Evolutionary conservation across 2,797 vertebrate species (phyloP).

Genomic region (Clarias fuscus): DNA sequence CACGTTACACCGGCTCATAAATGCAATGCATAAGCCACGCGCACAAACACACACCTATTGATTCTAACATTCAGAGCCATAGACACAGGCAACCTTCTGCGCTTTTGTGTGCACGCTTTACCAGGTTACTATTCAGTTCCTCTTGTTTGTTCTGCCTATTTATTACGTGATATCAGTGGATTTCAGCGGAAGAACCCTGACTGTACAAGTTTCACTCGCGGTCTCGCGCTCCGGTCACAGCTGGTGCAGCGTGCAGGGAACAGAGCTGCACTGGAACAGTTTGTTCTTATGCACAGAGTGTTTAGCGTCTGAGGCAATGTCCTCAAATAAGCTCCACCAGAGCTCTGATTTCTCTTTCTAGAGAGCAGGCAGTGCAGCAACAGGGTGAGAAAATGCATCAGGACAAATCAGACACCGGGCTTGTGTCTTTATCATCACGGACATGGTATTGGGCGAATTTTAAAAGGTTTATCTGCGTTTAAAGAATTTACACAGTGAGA

Average conservation of each 20-base stretch:
- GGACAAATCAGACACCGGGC: background rate
- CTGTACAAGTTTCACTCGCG: slow-evolving; percentile 12
- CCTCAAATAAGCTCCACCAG: slow-evolving; percentile 26
- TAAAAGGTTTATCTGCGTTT: too few relatives aligned
- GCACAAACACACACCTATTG: background rate
- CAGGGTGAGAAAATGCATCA: slow-evolving; percentile 21
- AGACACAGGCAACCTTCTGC: background rate
- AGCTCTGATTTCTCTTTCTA: slow-evolving; percentile 32
- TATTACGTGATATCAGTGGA: slow-evolving; percentile 14
- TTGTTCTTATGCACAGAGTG: slow-evolving; percentile 52
- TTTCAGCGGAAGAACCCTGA: slow-evolving; percentile 33
- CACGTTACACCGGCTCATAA: background rate
- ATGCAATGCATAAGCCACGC: slow-evolving; percentile 6
- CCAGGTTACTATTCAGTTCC: slow-evolving; percentile 6
- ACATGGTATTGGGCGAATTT: too few relatives aligned
- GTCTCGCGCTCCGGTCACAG: slow-evolving; percentile 40
- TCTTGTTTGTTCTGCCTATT: slow-evolving; percentile 23
- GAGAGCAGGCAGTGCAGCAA: slow-evolving; percentile 29
- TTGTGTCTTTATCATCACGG: background rate
- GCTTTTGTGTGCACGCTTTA: background rate
- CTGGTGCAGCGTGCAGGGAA: slow-evolving; percentile 47
- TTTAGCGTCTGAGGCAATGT: slow-evolving; percentile 52
- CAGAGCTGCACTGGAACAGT: slow-evolving; percentile 47
- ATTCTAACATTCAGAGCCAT: background rate
- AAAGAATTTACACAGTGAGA: too few relatives aligned